These are phyloP conservation scores for Eupithecia pulchellata DNA, from an alignment of 2,888 invertebrate genomes.

Conservation along the genomic window DNA sequence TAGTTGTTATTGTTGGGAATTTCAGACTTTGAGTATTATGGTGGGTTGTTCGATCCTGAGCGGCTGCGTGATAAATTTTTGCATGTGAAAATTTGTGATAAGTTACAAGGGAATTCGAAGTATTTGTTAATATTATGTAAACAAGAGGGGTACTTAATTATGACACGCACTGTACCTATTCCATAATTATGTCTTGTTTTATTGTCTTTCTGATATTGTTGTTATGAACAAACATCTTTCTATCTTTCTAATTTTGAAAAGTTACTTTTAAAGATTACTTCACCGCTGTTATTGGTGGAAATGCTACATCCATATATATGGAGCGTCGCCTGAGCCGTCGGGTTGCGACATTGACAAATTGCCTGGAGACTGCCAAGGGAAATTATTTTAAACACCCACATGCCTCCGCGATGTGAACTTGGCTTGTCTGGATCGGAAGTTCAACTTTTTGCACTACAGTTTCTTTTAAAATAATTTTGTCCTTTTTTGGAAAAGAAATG, in stretches of 20 bases:
- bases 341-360: conserved; percentile 66
- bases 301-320: conserved; percentile 31
- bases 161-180: too few species aligned
- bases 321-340: conserved; percentile 26
- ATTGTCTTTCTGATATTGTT: too few species aligned
- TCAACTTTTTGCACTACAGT: conserved; percentile 16
- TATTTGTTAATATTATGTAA: too few species aligned
- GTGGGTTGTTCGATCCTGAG: too few species aligned
- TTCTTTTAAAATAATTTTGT: background rate
- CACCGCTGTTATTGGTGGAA: conserved; percentile 4
- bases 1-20: too few species aligned
- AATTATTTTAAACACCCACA: conserved; percentile 64
- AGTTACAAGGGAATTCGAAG: too few species aligned
- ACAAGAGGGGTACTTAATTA: too few species aligned
- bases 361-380: conserved; percentile 56
- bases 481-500: too few species aligned
- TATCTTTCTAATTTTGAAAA: background rate
- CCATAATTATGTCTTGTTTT: too few species aligned
- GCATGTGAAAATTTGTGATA: too few species aligned
- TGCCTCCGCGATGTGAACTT: conserved; percentile 35
- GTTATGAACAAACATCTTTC: background rate
- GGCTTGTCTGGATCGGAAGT: conserved; percentile 23
- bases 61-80: too few species aligned
- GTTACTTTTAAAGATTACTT: background rate
- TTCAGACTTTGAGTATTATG: too few species aligned